Evolutionary conservation across 2,797 vertebrate genomes (phyloP), one percentile per base, ranked within the genome.

Genomic region (Myotis findleyi): DNA sequence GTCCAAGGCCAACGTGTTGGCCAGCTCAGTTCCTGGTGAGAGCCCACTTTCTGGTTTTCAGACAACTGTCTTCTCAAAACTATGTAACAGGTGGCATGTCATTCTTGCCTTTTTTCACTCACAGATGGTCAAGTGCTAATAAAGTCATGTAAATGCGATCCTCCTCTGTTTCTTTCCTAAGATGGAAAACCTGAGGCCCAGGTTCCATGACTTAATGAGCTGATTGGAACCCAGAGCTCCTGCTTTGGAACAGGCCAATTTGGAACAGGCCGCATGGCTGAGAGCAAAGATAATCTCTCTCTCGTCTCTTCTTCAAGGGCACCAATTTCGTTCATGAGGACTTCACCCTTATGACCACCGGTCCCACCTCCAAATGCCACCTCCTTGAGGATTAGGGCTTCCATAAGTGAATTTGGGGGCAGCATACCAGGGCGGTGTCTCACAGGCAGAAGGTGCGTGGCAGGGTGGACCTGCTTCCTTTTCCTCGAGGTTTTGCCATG

Each of bases 121-220:
- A 57, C 25, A 59, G 5, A 11, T 2, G 30, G 30, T 57, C 83
- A 64, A 17, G 62, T 44, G 55, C 76, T 68, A 89, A 83, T 12
- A 10, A 36, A 73, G 23, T 16, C 53, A 23, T 1, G 55, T 41
- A 27, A 57, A 83, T 47, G 3, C 2, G 16, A 76, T 64, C 33
- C 71, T 92, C 91, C 38, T 47, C 13, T 6, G 89, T 3, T 95
- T 30, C 57, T 57, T 16, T 86, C 69, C 87, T 27, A 6, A 92
- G 69, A 64, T 44, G 55, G 64, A 64, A 91, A 95, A 93, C 80
- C 57, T 23, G 49, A 96, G 68, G 30, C 47, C 59, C 33, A 47
- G n/a, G 38, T n/a, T 92, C 30, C 7, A 33, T 47, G 71, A 72
- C 57, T 87, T 47, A 79, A 68, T 16, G 68, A 81, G 77, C 16